Evolutionary conservation across 2,797 vertebrate species (phyloP), one percentile per base, ranked within the genome.

Genomic region (Allobates femoralis): DNA sequence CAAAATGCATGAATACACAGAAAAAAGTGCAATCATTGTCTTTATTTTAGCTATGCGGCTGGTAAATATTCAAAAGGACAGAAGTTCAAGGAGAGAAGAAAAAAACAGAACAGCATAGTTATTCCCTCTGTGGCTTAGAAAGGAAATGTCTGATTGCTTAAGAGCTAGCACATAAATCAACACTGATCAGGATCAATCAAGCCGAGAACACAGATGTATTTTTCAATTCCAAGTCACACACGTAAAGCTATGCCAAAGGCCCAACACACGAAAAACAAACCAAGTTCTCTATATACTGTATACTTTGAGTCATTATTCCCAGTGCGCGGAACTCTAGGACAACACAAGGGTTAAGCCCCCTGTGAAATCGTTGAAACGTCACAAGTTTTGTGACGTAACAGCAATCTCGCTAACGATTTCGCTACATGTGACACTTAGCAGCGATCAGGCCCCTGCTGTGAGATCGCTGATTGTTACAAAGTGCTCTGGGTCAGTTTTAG

Each of bases 171-270:
- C 67, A 73, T 88, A 88, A 89, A 89, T 88, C 85, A 85, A 86
- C 87, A 83, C n/a, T 85, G 79, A 85, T 87, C 67, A 74, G 64
- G 86, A 81, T 85, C 87, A 87, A 88, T 87, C 78, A 86, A 79
- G 73, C 46, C 26, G 64, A 86, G 82, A 76, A 83, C 85, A 79
- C 66, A 78, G 71, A 41, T 73, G 41, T 51, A 86, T 55, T 62
- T 86, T 85, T 86, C 85, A 85, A 88, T 88, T 88, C 60, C 81
- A 67, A 88, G 81, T 78, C 81, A 78, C 67, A 84, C 53, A 62
- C 62, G 83, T 37, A 71, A 85, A 88, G 60, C 60, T 73, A 21
- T 62, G 71, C 32, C 78, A 64, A 66, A 86, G 41, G 67, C 66
- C 83, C 46, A 77, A 37, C 56, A 26, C 53, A 85, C 30, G 64